Base-by-base conservation (phyloP, 2,888 invertebrate genomes). In the Flexamia atlantica region DNA sequence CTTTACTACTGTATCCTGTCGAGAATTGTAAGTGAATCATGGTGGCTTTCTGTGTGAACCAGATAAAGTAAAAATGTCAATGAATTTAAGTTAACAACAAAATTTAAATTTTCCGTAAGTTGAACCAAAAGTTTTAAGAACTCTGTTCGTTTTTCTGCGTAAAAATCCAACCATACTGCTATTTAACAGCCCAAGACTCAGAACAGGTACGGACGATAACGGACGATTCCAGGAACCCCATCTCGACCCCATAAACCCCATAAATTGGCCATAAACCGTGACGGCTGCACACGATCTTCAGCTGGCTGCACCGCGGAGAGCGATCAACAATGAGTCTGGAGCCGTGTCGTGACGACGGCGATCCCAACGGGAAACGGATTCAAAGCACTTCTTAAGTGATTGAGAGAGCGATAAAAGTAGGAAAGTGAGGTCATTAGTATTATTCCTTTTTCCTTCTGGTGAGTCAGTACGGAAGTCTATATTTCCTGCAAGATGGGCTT, bases 201-300 rank as follows among this genome's bases (percentile, higher is more conserved):
- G 20, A 64, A 28, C 64, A 64, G 64, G 64, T 64, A 5, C n/a
- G 57, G 2, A 20, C 60, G 20, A 30, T 64, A 64, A 64, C 25
- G 30, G 64, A 64, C 14, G 25, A 12, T 12, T 57, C 64, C 20
- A 64, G 64, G 64, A 64, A 64, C 5, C 64, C 64, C 2, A 64
- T 64, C 64, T 64, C 28, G 70, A 70, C 40, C 36, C 40, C 36
- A 70, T 70, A 70, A 70, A 23, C 70, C 17, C 70, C 40, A 32
- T 36, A 36, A 70, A 70, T 36, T 70, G 23, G 40, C 70, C 36
- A 70, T 40, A 36, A 40, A 32, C 40, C 70, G 70, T 70, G 70
- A 70, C 40, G 20, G 10, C 70, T 70, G 12, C 70, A 36, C 70
- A 70, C 70, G 70, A 70, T 32, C 70, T 70, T 64, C 64, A 28